These are phyloP conservation scores for Ceramica pisi DNA, from an alignment of 2,888 invertebrate species.

Conservation along the genomic window DNA sequence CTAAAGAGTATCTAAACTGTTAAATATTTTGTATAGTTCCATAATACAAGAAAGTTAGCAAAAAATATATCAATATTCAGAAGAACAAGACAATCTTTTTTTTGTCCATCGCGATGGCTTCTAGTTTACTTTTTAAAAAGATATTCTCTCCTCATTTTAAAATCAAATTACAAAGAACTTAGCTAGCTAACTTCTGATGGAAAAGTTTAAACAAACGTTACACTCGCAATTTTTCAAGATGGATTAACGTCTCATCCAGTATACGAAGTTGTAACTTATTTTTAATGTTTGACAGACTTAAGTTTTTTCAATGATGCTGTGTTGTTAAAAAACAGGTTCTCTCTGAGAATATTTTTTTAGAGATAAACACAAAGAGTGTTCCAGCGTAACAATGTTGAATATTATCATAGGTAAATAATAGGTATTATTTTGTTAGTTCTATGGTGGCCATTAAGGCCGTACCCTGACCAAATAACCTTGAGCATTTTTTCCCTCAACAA, in stretches of 20 bases:
- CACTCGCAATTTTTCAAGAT: conserved; percentile 64
- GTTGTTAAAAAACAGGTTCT: background rate
- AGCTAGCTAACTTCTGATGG: conserved; percentile 64
- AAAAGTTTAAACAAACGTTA: conserved; percentile 62
- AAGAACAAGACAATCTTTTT: conserved; percentile 26
- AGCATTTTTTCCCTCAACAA: no score
- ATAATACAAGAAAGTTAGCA: background rate
- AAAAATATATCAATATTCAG: conserved; percentile 4
- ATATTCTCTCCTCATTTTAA: conserved; percentile 63
- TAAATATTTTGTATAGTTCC: background rate
- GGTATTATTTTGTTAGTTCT: no score
- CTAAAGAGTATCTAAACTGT: background rate
- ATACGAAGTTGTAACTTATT: conserved; percentile 55
- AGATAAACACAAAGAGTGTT: background rate
- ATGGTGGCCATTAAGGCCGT: no score
- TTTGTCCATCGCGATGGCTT: conserved; percentile 41
- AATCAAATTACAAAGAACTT: conserved; percentile 66
- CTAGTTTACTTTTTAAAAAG: conserved; percentile 54
- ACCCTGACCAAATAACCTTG: no score
- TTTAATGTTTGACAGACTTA: conserved; percentile 49
- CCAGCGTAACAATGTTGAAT: background rate
- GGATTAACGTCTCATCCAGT: conserved; percentile 58
- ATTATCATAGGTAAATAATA: background rate
- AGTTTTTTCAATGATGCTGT: conserved; percentile 24
- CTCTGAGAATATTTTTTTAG: background rate